These are phyloP conservation scores for Leucophenga varia DNA, from an alignment of 1,140 invertebrate species.

Conservation along the genomic window DNA sequence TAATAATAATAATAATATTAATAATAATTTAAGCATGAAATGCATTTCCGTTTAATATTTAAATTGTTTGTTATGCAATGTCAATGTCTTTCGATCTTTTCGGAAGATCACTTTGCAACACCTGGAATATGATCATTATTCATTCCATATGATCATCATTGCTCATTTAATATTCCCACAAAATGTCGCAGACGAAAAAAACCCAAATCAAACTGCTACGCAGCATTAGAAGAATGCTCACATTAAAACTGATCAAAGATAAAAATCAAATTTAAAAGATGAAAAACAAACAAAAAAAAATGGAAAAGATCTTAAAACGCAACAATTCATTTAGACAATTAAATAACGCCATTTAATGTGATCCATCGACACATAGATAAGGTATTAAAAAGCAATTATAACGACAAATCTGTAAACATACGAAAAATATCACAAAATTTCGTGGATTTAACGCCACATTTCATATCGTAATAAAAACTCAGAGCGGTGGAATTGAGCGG, in stretches of 20 bases:
- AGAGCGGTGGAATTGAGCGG: too few relatives aligned
- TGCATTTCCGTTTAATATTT: too few relatives aligned
- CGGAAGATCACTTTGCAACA: too few relatives aligned
- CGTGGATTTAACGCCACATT: slow-evolving; percentile 54
- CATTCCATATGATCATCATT: too few relatives aligned
- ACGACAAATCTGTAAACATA: slow-evolving; percentile 56
- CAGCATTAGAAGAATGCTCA: slow-evolving; percentile 36
- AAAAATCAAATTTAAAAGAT: slow-evolving; percentile 8
- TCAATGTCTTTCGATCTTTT: too few relatives aligned
- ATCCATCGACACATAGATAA: slow-evolving; percentile 38
- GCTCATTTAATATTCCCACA: too few relatives aligned
- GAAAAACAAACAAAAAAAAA: background rate
- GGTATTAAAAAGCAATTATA: slow-evolving; percentile 55
- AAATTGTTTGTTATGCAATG: too few relatives aligned
- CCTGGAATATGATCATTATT: too few relatives aligned
- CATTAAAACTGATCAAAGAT: slow-evolving; percentile 32
- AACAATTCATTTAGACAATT: slow-evolving; percentile 35
- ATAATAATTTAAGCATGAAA: too few relatives aligned
- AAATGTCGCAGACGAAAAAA: too few relatives aligned
- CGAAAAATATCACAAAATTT: slow-evolving; percentile 42
- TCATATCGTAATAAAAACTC: slow-evolving; percentile 54
- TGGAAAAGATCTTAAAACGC: slow-evolving; percentile 9
- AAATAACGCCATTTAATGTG: slow-evolving; percentile 20
- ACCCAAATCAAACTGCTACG: too few relatives aligned
- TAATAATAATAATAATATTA: too few relatives aligned